Percentiles rank a stretch among this genome's conserved stretches.
These are phyloP conservation scores for Chrysochloris asiatica DNA, from an alignment of 2,113 vertebrate genomes.

Conservation along the genomic window DNA sequence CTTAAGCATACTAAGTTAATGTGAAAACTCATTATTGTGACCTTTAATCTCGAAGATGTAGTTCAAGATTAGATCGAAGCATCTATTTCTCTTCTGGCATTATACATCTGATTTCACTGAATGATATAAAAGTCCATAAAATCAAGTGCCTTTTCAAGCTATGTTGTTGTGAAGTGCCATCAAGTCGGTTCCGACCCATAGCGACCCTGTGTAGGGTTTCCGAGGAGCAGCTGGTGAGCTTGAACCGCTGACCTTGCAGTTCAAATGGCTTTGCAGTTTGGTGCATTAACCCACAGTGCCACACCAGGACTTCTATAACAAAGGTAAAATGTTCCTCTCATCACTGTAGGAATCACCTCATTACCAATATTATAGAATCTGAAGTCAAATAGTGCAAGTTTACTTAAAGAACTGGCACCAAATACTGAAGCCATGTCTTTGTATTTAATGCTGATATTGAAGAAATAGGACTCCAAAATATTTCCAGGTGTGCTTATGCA, in stretches of 20 bases:
- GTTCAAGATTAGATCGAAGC: conserved; percentile 47
- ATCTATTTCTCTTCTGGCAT: conserved; percentile 67
- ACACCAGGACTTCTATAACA: no score
- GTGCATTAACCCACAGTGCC: no score
- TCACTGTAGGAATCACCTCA: conserved; percentile 50
- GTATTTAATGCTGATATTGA: conserved; percentile 57
- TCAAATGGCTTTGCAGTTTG: no score
- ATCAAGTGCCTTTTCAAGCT: conserved; percentile 62
- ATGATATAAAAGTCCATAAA: conserved; percentile 69
- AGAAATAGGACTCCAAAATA: conserved; percentile 54
- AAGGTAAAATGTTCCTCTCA: conserved; percentile 77
- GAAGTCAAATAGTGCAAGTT: conserved; percentile 75
- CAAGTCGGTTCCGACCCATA: no score
- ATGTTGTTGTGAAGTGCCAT: no score
- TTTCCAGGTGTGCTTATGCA: conserved; percentile 66
- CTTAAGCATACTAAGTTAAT: neutral
- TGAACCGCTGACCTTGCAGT: no score
- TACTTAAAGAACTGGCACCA: conserved; percentile 75
- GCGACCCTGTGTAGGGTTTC: no score
- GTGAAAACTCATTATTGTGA: neutral
- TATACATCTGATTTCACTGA: conserved; percentile 70
- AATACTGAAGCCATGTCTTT: conserved; percentile 75
- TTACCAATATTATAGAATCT: conserved; percentile 70
- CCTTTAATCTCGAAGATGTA: conserved; percentile 40
- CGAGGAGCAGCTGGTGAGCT: no score